A percentile compares a stretch with the other conserved stretches of the same genome.
phyloP scores from a whole-genome alignment of 2,113 vertebrate species.

The Sarotherodon lohbergeri region DNA sequence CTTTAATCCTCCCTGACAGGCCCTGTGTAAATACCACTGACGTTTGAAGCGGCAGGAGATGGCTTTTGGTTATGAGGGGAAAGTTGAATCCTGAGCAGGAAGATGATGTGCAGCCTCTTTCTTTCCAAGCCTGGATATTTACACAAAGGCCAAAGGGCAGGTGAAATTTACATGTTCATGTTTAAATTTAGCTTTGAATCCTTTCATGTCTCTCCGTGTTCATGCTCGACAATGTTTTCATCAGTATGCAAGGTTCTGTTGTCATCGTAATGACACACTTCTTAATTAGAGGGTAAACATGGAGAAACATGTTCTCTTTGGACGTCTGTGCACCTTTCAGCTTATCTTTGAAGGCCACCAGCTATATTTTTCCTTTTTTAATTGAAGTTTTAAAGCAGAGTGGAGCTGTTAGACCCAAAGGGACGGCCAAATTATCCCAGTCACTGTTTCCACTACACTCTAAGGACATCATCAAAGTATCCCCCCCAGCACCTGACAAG shows the following conservation, averaged over 20 bases:
- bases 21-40: constrained; percentile 6
- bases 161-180: background rate
- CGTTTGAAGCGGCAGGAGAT: background rate
- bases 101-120: background rate
- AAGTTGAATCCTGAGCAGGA: background rate
- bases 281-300: background rate
- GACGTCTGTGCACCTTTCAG: background rate
- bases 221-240: background rate
- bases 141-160: background rate
- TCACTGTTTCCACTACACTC: background rate
- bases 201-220: background rate
- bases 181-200: background rate
- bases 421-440: background rate
- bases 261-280: background rate
- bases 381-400: background rate
- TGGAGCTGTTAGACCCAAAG: background rate
- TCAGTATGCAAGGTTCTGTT: background rate
- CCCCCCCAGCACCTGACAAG: background rate
- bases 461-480: background rate
- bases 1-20: constrained; percentile 29
- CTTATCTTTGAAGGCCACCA: background rate
- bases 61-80: background rate
- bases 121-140: background rate
- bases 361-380: background rate
- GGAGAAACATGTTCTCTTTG: background rate